Evolutionary conservation across 2,113 vertebrate genomes (phyloP).

Genomic region (Seriola aureovittata): DNA sequence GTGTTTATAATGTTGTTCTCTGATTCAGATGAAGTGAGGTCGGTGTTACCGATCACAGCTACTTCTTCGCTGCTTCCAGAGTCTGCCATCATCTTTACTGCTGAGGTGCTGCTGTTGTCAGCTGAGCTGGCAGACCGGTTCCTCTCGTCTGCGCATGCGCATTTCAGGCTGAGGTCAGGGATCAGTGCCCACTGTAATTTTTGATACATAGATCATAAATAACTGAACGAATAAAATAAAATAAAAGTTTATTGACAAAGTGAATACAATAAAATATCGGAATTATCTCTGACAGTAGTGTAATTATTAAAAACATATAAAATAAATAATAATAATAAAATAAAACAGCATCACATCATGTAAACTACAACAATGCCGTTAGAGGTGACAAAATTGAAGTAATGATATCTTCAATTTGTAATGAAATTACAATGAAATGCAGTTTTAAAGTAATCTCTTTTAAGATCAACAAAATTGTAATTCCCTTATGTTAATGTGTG

Average conservation of each 20-base stretch:
- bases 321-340: not conserved
- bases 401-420: too few relatives aligned
- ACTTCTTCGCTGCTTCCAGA: conserved; percentile 70
- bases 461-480: not conserved
- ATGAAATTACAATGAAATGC: not conserved
- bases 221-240: not conserved
- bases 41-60: conserved; percentile 80
- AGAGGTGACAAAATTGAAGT: not conserved
- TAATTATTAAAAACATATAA: not conserved
- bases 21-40: conserved; percentile 74
- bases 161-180: too few relatives aligned
- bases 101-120: conserved; percentile 54
- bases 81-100: conserved; percentile 74
- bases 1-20: conserved; percentile 82
- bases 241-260: not conserved
- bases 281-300: not conserved
- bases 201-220: not conserved
- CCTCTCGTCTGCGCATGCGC: conserved; percentile 65
- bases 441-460: not conserved
- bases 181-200: not conserved
- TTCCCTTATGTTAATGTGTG: not conserved
- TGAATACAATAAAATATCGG: not conserved
- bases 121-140: conserved; percentile 63
- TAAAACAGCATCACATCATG: not conserved
- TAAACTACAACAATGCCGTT: not conserved